Evolutionary conservation across 1,140 invertebrate genomes (phyloP), one percentile per base, ranked within the genome.

Genomic region (Pomacea maculata): DNA sequence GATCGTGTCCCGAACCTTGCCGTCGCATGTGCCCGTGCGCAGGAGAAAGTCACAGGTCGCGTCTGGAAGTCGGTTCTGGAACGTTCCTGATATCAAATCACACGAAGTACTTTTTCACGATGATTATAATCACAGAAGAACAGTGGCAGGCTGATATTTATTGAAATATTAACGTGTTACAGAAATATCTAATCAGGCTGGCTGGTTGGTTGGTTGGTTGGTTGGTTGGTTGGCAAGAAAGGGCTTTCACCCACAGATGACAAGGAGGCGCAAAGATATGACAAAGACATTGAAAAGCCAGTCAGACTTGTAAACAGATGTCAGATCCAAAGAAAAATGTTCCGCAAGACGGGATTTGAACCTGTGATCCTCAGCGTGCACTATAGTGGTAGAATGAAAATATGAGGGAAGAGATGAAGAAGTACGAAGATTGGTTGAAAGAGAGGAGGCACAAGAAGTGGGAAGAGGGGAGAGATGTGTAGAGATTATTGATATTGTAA

Each of bases 41-140:
- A 77, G 74, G 71, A 83, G 80, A 52, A 83, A 67, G 14, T 80
- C 82, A 57, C 82, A 83, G 17, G 82, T 83, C 25, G 79, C 52
- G 74, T 83, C 82, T 4, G 75, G 75, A 17, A 83, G 76, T 45
- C 75, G 76, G 71, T 83, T 83, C 55, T 74, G 75, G 29, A 25
- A 80, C 10, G 74, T 54, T 17, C 65, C 79, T 64, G 79, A 14
- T 12, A 17, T 17, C 54, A 55, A 52, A 21, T 8, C 11, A 45
- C 34, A 52, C n/a, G n/a, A 65, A 17, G 7, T 19, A n/a, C 17
- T n/a, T 65, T 4, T 19, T 65, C 17, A 65, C 5, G 7, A n/a
- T 65, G 64, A 4, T 4, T 17, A 6, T 17, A 17, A 17, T 19
- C 64, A 65, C 4, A 65, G n/a, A n/a, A 65, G 7, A 17, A n/a